Conservation (phyloP, 2,888 invertebrate species). For the Eurytoma californica region DNA sequence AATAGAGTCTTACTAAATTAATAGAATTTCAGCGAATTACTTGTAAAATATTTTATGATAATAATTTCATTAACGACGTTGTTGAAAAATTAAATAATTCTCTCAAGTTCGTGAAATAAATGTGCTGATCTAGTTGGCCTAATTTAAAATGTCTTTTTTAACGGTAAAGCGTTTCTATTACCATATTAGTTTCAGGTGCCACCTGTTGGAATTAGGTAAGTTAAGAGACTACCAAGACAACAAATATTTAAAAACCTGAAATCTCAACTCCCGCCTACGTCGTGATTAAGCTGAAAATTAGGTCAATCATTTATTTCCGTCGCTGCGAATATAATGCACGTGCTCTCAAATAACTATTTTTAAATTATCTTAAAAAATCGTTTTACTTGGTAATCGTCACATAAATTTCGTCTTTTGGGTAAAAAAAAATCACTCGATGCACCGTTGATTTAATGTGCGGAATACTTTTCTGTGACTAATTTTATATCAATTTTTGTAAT, state of each 20-base stretch:
- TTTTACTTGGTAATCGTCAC: background rate
- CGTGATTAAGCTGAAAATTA: constrained; percentile 22
- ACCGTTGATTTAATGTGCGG: background rate
- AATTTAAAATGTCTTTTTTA: no score
- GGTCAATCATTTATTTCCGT: constrained; percentile 40
- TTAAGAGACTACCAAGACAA: background rate
- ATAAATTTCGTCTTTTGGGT: background rate
- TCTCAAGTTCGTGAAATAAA: no score
- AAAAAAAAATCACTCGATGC: background rate
- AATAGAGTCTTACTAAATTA: background rate
- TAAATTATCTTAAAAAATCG: background rate
- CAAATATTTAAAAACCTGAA: constrained; percentile 29
- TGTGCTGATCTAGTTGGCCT: no score
- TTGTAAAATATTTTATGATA: no score
- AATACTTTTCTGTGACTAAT: background rate
- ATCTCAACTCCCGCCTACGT: constrained; percentile 26
- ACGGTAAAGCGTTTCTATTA: background rate
- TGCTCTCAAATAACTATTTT: background rate
- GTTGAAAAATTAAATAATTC: no score
- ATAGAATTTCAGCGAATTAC: no score
- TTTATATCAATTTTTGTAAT: background rate
- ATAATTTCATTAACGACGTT: no score
- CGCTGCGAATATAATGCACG: background rate
- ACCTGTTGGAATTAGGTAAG: constrained; percentile 14
- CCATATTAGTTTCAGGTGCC: background rate